A percentile compares a stretch with the other conserved stretches of the same genome.
phyloP scores from a whole-genome alignment of 2,888 invertebrate genomes.

The Atherix ibis region DNA sequence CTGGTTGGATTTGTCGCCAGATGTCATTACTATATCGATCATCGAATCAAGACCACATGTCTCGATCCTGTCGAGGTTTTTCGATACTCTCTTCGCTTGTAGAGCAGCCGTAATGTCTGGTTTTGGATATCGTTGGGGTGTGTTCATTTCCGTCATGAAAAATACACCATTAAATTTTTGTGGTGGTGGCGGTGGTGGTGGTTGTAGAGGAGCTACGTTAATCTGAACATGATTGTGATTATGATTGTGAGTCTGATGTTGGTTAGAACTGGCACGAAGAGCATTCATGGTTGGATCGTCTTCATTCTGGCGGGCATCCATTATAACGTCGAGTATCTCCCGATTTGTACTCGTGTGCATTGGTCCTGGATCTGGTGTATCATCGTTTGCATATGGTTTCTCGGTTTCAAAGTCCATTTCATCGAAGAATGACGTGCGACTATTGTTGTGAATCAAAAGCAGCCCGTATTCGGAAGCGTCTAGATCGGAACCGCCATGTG shows the following conservation, averaged over 20 bases:
- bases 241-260: constrained; percentile 22
- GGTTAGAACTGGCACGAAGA: constrained; percentile 19
- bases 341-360: constrained; percentile 34
- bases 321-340: constrained; percentile 40
- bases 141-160: constrained; percentile 37
- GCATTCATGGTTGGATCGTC: constrained; percentile 30
- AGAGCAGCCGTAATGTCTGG: constrained; percentile 36
- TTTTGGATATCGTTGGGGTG: constrained; percentile 31
- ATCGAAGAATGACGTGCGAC: constrained; percentile 35
- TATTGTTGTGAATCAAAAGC: constrained; percentile 37
- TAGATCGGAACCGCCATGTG: constrained; percentile 33
- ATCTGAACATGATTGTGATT: constrained; percentile 21
- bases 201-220: constrained; percentile 5
- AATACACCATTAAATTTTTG: constrained; percentile 43
- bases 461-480: constrained; percentile 31
- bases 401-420: constrained; percentile 43
- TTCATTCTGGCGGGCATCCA: constrained; percentile 36
- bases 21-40: constrained; percentile 53
- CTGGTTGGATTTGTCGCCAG: constrained; percentile 33
- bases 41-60: constrained; percentile 49
- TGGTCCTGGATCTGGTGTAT: constrained; percentile 5
- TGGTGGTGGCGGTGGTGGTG: constrained; percentile 16
- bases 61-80: constrained; percentile 65
- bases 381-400: constrained; percentile 9
- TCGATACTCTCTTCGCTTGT: constrained; percentile 47